Conservation (phyloP, 2,113 vertebrate species). For the Saguinus imperator region DNA sequence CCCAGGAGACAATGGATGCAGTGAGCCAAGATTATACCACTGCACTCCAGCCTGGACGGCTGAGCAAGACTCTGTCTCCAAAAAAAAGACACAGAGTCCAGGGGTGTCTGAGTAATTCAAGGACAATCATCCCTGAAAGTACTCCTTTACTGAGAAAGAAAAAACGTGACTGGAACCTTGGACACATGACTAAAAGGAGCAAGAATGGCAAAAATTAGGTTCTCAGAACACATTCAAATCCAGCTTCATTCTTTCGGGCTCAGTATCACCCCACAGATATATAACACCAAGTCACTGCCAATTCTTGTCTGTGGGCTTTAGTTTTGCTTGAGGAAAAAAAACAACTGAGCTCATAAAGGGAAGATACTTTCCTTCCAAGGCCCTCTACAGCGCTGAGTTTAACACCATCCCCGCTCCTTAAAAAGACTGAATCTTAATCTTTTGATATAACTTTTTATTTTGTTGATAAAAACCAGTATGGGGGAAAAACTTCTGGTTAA, state of each 20-base stretch:
- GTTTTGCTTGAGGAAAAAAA: slow-evolving; percentile 23
- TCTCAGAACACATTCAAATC: background rate
- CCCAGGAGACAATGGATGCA: no score
- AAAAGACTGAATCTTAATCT: background rate
- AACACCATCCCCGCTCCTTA: background rate
- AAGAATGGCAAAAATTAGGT: background rate
- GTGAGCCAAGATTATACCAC: no score
- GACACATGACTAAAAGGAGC: background rate
- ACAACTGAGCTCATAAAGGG: slow-evolving; percentile 1
- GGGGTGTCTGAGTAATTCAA: background rate
- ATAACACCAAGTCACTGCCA: background rate
- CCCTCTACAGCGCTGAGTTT: background rate
- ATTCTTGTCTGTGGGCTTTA: slow-evolving; percentile 54
- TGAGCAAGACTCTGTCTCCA: no score
- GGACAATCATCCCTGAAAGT: slow-evolving; percentile 20
- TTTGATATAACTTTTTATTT: slow-evolving; percentile 35
- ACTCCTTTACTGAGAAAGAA: background rate
- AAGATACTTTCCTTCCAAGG: background rate
- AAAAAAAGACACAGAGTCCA: background rate
- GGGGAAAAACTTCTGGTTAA: slow-evolving; percentile 17
- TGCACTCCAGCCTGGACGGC: no score
- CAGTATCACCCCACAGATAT: background rate
- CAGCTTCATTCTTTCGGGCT: background rate
- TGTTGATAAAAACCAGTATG: slow-evolving; percentile 45
- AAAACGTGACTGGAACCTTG: background rate